Percentiles rank a stretch among this genome's conserved stretches.
These are phyloP conservation scores for rabbit (Oryctolagus cuniculus) DNA, from an alignment of 2,113 vertebrate genomes.

Conservation along the genomic window DNA sequence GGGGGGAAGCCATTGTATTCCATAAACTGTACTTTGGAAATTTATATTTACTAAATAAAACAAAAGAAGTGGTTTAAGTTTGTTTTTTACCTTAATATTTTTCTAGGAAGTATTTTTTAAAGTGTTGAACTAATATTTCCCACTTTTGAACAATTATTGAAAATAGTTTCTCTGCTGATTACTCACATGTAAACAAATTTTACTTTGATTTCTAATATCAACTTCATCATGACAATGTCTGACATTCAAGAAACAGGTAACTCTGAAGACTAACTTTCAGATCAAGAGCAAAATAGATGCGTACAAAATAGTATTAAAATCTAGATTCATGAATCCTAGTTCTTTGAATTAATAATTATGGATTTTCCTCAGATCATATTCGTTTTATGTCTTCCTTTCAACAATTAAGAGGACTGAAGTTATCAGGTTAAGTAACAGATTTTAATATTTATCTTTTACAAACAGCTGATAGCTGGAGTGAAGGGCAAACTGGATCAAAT, in stretches of 20 bases:
- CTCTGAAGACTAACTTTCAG: neutral
- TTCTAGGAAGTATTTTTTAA: neutral
- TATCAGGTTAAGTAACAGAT: neutral
- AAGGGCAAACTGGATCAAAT: neutral
- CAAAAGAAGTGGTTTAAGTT: neutral
- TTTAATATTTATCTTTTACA: neutral
- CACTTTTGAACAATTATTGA: neutral
- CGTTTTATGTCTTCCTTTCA: neutral
- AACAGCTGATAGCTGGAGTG: neutral
- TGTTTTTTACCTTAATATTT: neutral
- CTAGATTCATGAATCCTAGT: neutral
- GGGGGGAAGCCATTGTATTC: too few relatives aligned
- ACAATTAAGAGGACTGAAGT: neutral
- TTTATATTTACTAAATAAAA: too few relatives aligned
- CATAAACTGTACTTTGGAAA: too few relatives aligned
- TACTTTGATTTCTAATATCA: neutral
- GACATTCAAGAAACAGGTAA: neutral
- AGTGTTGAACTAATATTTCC: neutral
- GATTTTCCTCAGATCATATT: neutral
- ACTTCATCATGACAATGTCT: neutral
- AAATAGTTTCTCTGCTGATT: neutral
- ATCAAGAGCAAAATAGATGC: neutral
- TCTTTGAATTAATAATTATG: neutral
- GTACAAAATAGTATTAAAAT: neutral
- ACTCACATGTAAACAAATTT: constrained; percentile 1